Evolutionary conservation across 2,888 invertebrate genomes (phyloP).

Genomic region (Drosophila glabriapex): DNA sequence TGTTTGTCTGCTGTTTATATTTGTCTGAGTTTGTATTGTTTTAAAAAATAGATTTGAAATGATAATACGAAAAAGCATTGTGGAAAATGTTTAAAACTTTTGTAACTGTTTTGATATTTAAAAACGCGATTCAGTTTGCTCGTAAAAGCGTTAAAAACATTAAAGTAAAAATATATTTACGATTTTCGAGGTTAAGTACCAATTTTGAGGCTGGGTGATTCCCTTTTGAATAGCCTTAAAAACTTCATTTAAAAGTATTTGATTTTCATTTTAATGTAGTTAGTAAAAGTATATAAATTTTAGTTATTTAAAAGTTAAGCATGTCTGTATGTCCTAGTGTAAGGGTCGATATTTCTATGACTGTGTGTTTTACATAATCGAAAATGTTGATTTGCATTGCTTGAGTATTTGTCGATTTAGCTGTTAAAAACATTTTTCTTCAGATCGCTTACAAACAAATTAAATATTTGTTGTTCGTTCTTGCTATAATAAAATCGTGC

Average conservation of each 20-base stretch:
- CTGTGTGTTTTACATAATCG: constrained; percentile 25
- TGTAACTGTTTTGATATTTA: constrained; percentile 57
- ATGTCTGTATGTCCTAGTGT: constrained; percentile 30
- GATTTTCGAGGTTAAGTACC: constrained; percentile 54
- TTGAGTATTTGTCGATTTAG: constrained; percentile 22
- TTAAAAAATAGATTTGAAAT: constrained; percentile 38
- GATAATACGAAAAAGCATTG: constrained; percentile 58
- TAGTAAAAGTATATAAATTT: constrained; percentile 65
- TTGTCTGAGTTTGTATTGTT: constrained; percentile 13
- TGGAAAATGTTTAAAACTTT: constrained; percentile 60
- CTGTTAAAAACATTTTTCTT: constrained; percentile 26
- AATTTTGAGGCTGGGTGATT: constrained; percentile 51
- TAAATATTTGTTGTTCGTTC: constrained; percentile 2
- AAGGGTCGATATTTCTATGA: constrained; percentile 13
- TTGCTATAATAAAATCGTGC: constrained; percentile 39
- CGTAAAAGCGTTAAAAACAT: constrained; percentile 80
- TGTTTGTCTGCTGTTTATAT: background rate
- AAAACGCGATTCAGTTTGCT: constrained; percentile 63
- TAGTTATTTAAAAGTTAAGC: constrained; percentile 60
- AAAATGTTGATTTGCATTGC: constrained; percentile 24
- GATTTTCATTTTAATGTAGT: constrained; percentile 38
- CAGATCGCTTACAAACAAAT: constrained; percentile 8
- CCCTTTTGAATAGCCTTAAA: constrained; percentile 58
- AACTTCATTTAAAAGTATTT: constrained; percentile 68
- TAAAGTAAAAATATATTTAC: constrained; percentile 70